phyloP scores from a whole-genome alignment of 2,888 invertebrate genomes.

The Pseudococcus jackbeardsleyi region DNA sequence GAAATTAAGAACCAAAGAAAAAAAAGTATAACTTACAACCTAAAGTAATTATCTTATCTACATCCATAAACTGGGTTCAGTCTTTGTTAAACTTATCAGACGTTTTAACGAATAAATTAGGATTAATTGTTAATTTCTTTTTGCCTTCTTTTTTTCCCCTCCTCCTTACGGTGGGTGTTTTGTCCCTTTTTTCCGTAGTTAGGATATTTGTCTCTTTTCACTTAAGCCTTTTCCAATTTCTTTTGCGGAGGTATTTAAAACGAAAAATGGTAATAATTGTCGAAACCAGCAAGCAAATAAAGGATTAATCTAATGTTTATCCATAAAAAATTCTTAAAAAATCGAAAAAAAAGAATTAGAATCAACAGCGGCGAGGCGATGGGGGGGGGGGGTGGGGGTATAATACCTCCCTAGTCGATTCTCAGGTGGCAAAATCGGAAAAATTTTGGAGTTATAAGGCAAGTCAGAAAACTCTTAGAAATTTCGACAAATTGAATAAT shows the following conservation, averaged over 20 bases:
- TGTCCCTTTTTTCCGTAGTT: background rate
- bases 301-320: too few species aligned
- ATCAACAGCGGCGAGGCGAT: too few species aligned
- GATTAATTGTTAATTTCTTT: constrained; percentile 60
- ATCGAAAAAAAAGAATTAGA: too few species aligned
- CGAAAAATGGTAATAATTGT: too few species aligned
- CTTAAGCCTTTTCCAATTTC: constrained; percentile 39
- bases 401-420: too few species aligned
- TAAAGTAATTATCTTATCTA: constrained; percentile 53
- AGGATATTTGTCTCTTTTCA: background rate
- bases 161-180: background rate
- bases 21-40: constrained; percentile 50
- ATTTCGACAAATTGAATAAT: too few species aligned
- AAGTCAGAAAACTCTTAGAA: too few species aligned
- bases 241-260: background rate
- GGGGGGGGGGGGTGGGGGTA: too few species aligned
- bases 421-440: too few species aligned
- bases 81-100: constrained; percentile 59
- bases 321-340: too few species aligned
- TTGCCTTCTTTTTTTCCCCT: background rate
- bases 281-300: too few species aligned
- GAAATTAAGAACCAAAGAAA: constrained; percentile 54
- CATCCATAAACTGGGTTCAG: constrained; percentile 60
- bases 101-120: constrained; percentile 58
- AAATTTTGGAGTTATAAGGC: too few species aligned